Conservation (phyloP, 1,140 invertebrate species). For the Aphelinus certus region DNA sequence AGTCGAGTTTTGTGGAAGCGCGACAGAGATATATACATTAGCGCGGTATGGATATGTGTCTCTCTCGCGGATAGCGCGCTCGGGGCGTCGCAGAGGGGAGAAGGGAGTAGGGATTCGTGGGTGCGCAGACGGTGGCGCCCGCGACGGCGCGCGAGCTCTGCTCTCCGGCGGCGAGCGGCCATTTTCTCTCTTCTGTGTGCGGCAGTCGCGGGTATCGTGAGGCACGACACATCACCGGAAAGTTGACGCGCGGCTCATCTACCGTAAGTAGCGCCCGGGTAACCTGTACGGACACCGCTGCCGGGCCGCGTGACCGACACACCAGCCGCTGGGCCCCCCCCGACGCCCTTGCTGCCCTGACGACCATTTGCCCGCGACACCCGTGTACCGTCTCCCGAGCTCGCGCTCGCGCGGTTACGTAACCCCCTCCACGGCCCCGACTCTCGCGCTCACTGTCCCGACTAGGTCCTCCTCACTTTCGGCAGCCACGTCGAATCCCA, state of each 20-base stretch:
- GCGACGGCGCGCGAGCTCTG: not conserved
- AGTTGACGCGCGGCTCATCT: conserved; percentile 21
- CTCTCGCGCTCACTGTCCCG: not conserved
- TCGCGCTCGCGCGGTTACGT: conserved; percentile 22
- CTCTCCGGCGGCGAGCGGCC: conserved; percentile 40
- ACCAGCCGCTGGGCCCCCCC: too few species aligned
- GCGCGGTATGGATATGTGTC: too few species aligned
- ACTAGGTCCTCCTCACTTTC: too few species aligned
- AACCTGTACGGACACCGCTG: too few species aligned
- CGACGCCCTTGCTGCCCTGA: too few species aligned
- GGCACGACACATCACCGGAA: conserved; percentile 29
- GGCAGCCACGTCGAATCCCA: too few species aligned
- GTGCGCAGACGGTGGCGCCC: conserved; percentile 28
- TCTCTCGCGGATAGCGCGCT: too few species aligned
- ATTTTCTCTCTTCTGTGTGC: conserved; percentile 50
- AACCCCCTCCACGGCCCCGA: conserved; percentile 4
- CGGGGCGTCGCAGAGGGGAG: not conserved
- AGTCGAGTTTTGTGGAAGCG: too few species aligned
- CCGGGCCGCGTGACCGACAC: too few species aligned
- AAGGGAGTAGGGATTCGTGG: not conserved
- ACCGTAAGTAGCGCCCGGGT: conserved; percentile 25
- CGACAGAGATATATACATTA: not conserved
- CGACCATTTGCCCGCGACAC: too few species aligned
- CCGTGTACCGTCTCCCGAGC: too few species aligned
- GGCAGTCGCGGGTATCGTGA: conserved; percentile 32